A percentile compares a stretch with the other conserved stretches of the same genome.
These are phyloP conservation scores for Brienomyrus brachyistius DNA, from an alignment of 2,113 vertebrate species.

Conservation along the genomic window DNA sequence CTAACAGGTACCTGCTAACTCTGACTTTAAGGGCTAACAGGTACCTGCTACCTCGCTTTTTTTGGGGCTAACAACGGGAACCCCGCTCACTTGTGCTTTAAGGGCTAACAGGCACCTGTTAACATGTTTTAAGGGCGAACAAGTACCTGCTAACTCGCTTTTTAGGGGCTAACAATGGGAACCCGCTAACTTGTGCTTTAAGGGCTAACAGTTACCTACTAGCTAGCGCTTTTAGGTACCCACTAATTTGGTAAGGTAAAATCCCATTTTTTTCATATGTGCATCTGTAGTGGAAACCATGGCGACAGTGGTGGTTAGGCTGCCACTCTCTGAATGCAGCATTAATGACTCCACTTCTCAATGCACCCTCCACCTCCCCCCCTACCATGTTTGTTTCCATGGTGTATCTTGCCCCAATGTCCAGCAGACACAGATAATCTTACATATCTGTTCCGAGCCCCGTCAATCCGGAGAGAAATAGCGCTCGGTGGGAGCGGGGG, in stretches of 20 bases:
- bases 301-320: neutral
- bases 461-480: constrained; percentile 34
- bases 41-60: neutral
- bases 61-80: neutral
- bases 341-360: neutral
- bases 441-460: constrained; percentile 46
- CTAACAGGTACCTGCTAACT: neutral
- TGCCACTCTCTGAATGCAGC: neutral
- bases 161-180: neutral
- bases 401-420: neutral
- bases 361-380: neutral
- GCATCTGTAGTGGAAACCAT: neutral
- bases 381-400: neutral
- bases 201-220: neutral
- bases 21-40: neutral
- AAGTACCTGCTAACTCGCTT: neutral
- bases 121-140: neutral
- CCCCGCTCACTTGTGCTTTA: neutral
- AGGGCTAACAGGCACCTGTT: neutral
- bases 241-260: neutral
- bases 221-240: neutral
- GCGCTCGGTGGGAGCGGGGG: constrained; percentile 21
- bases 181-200: neutral
- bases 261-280: neutral
- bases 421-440: constrained; percentile 43